Conservation (phyloP, 2,888 invertebrate genomes). For the Orthosia gracilis region DNA sequence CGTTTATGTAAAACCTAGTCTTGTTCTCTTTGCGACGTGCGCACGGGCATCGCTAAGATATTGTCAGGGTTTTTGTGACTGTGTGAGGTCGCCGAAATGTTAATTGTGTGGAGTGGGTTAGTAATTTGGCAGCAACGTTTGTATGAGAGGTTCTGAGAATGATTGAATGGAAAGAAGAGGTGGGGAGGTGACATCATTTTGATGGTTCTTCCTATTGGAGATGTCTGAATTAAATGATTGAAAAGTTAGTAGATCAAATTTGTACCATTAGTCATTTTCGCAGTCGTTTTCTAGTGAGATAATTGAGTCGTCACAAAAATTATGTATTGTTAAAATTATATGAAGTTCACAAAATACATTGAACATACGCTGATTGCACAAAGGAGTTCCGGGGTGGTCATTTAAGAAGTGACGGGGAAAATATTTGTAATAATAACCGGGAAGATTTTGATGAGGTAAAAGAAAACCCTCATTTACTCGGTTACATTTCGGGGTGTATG, state of each 20-base stretch:
- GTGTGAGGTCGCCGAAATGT: slow-evolving; percentile 58
- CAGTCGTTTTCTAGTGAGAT: background rate
- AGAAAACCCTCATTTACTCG: no score
- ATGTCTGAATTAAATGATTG: slow-evolving; percentile 2
- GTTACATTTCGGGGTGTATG: no score
- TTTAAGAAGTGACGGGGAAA: no score
- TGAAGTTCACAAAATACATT: no score
- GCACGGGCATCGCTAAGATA: slow-evolving; percentile 59
- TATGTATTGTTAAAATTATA: no score
- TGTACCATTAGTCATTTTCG: background rate
- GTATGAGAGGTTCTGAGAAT: slow-evolving; percentile 5
- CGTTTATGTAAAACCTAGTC: slow-evolving; percentile 84
- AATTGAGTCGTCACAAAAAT: background rate
- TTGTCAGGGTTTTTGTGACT: slow-evolving; percentile 61
- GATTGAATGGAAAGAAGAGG: background rate
- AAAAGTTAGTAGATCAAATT: background rate
- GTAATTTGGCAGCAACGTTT: slow-evolving; percentile 10
- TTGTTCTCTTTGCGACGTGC: slow-evolving; percentile 66
- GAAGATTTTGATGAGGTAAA: no score
- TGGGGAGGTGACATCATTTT: background rate
- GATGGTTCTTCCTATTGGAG: background rate
- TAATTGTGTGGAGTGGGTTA: slow-evolving; percentile 29
- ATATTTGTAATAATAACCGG: no score
- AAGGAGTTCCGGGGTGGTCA: no score
- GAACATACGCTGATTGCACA: no score